A percentile compares a stretch with the other conserved stretches of the same genome.
These are phyloP conservation scores for Agrypnus murinus DNA, from an alignment of 2,888 invertebrate species.

Conservation along the genomic window DNA sequence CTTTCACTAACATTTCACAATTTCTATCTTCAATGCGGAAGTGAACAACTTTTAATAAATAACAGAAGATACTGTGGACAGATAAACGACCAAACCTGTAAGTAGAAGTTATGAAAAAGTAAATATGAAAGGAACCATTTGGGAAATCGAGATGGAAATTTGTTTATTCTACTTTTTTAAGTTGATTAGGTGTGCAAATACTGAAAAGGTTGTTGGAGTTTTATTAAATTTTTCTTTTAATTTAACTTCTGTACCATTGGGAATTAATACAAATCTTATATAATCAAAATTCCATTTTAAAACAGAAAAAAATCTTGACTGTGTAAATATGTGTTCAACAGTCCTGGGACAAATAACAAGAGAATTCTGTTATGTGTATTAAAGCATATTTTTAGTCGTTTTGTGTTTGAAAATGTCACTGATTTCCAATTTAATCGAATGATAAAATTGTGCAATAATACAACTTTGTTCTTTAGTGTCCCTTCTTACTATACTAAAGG, in stretches of 20 bases:
- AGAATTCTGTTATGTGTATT: too few relatives aligned
- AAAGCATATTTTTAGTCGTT: too few relatives aligned
- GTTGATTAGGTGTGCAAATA: background rate
- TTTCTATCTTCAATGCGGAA: slow-evolving; percentile 64
- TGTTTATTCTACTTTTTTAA: background rate
- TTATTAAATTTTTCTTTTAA: background rate
- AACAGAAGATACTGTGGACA: slow-evolving; percentile 65
- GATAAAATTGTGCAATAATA: too few relatives aligned
- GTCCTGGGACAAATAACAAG: too few relatives aligned
- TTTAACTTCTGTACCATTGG: background rate
- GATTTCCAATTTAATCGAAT: slow-evolving; percentile 13
- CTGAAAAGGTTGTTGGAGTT: background rate
- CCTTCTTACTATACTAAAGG: too few relatives aligned
- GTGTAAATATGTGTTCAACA: too few relatives aligned
- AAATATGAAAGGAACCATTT: background rate
- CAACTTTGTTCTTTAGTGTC: too few relatives aligned
- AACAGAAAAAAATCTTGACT: too few relatives aligned
- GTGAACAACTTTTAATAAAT: slow-evolving; percentile 64
- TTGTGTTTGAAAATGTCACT: slow-evolving; percentile 10
- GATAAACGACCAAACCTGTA: slow-evolving; percentile 63
- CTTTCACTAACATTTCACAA: slow-evolving; percentile 63
- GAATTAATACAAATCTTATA: background rate
- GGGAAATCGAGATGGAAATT: slow-evolving; percentile 1
- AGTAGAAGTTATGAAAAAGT: slow-evolving; percentile 46
- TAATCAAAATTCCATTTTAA: too few relatives aligned